These are phyloP conservation scores for Hipposideros armiger DNA, from an alignment of 2,113 vertebrate genomes.

Conservation along the genomic window DNA sequence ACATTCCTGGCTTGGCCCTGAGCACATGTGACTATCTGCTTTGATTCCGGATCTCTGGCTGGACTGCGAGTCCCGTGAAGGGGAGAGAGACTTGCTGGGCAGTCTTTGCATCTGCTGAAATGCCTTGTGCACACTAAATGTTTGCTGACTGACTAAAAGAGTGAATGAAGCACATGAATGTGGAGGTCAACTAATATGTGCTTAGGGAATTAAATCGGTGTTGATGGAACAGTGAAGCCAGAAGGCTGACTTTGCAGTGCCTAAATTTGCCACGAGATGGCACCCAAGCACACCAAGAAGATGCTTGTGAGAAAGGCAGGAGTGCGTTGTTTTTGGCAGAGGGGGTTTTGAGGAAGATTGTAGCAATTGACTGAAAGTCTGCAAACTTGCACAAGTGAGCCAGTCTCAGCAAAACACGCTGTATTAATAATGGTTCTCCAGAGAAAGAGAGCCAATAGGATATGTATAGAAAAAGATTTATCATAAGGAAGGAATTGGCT, in stretches of 20 bases:
- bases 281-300: neutral
- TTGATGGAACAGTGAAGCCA: rapidly evolving
- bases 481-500: neutral
- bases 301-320: too few relatives aligned
- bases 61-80: neutral
- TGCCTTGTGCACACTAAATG: neutral
- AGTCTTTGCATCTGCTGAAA: neutral
- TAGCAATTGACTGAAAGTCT: neutral
- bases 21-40: too few relatives aligned
- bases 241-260: neutral
- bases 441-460: neutral
- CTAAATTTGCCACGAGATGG: neutral
- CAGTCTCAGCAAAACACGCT: neutral
- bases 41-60: neutral
- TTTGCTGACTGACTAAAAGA: neutral
- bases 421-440: neutral
- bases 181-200: rapidly evolving
- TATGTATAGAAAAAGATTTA: neutral
- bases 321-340: rapidly evolving
- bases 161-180: neutral
- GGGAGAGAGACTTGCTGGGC: neutral
- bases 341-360: neutral
- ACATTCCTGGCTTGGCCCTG: neutral
- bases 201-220: neutral
- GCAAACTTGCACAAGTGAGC: neutral